Evolutionary conservation across 2,113 vertebrate species (phyloP).

Genomic region (Daubentonia madagascariensis): DNA sequence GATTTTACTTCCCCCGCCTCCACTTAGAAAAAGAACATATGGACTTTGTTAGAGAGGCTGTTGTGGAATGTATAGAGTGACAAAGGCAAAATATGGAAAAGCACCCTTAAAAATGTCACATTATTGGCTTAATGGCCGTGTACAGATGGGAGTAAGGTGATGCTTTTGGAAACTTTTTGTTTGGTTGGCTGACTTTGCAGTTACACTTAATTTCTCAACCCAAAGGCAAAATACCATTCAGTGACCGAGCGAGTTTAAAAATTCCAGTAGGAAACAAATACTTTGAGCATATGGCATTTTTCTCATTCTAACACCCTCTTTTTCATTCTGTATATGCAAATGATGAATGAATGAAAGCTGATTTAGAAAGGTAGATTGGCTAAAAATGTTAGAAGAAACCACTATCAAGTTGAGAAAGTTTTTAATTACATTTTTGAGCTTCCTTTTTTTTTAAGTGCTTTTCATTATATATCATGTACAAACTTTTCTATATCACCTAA

Average conservation of each 20-base stretch:
- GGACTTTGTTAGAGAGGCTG: neutral
- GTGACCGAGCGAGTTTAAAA: neutral
- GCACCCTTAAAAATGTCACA: neutral
- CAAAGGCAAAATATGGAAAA: neutral
- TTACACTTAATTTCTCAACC: neutral
- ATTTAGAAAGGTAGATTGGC: neutral
- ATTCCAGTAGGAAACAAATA: neutral
- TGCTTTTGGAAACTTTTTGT: neutral
- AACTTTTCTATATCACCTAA: neutral
- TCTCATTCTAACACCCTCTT: neutral
- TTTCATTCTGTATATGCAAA: neutral
- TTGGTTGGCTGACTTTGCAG: neutral
- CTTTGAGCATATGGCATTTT: neutral
- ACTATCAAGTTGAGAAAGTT: neutral
- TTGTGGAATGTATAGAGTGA: neutral
- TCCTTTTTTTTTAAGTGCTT: neutral
- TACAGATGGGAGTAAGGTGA: neutral
- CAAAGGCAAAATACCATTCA: neutral
- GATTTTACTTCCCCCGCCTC: neutral
- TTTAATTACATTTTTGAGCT: neutral
- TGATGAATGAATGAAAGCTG: neutral
- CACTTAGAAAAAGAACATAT: constrained; percentile 2
- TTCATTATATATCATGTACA: neutral
- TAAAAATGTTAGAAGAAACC: neutral
- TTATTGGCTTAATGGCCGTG: neutral